A percentile compares a stretch with the other conserved stretches of the same genome.
These are phyloP conservation scores for Cataglyphis cursor DNA, from an alignment of 2,888 invertebrate species.

Conservation along the genomic window DNA sequence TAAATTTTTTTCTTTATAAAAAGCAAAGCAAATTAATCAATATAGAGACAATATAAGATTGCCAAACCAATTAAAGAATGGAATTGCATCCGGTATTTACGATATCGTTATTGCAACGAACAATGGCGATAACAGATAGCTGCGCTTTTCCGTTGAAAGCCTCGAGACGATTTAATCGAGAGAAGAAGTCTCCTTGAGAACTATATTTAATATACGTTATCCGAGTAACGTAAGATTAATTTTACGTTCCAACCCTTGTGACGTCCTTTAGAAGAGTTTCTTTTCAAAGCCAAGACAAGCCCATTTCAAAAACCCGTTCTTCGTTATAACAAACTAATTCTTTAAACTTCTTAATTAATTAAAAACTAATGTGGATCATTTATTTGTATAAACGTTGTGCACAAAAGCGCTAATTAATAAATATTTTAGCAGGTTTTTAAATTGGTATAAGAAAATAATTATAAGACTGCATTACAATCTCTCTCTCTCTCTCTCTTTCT, in stretches of 20 bases:
- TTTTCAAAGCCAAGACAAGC: constrained; percentile 52
- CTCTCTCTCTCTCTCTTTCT: no score
- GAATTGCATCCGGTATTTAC: constrained; percentile 32
- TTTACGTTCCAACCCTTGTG: constrained; percentile 48
- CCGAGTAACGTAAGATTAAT: constrained; percentile 59
- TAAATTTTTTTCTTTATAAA: background rate
- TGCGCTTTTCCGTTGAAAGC: constrained; percentile 22
- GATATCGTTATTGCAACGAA: constrained; percentile 37
- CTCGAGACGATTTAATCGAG: constrained; percentile 42
- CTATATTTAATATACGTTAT: constrained; percentile 51
- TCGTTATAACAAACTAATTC: constrained; percentile 57
- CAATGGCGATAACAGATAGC: constrained; percentile 40
- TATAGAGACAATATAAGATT: background rate
- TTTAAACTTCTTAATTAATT: constrained; percentile 62
- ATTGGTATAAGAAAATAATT: constrained; percentile 11
- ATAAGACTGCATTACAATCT: background rate
- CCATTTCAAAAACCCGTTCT: constrained; percentile 34
- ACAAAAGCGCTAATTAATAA: background rate
- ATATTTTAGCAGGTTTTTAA: constrained; percentile 10
- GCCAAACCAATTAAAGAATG: constrained; percentile 23
- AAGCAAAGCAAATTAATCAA: constrained; percentile 29
- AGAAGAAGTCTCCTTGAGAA: constrained; percentile 17
- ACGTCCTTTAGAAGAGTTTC: constrained; percentile 55
- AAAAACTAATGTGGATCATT: constrained; percentile 14
- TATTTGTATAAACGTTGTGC: background rate